A percentile compares a stretch with the other conserved stretches of the same genome.
phyloP scores from a whole-genome alignment of 1,140 invertebrate species.

The Pseudomyrmex pallidus region DNA sequence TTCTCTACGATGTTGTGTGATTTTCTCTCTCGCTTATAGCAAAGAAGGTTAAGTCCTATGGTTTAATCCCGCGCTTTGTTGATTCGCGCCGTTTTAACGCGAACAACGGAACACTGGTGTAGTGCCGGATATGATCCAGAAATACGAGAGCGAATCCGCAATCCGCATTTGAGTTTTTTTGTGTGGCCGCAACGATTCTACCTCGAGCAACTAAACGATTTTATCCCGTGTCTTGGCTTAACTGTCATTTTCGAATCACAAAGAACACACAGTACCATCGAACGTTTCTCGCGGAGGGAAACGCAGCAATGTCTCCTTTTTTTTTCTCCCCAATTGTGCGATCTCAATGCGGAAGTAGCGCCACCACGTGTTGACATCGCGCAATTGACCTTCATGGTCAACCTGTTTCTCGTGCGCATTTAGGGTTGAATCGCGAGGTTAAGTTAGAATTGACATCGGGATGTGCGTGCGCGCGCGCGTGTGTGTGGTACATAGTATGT shows the following conservation, averaged over 20 bases:
- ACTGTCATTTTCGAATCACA: constrained; percentile 52
- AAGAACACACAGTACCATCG: neutral
- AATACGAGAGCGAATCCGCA: neutral
- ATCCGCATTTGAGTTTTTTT: neutral
- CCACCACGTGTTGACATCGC: constrained; percentile 61
- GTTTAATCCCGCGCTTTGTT: neutral
- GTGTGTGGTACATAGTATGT: neutral
- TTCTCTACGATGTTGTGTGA: neutral
- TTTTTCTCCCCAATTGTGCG: constrained; percentile 7
- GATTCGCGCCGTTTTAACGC: constrained; percentile 8
- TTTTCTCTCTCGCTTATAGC: neutral
- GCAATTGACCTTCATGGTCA: constrained; percentile 70
- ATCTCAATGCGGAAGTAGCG: constrained; percentile 64
- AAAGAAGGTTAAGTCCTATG: constrained; percentile 22
- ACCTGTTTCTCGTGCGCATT: constrained; percentile 13
- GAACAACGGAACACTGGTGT: neutral
- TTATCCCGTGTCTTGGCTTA: neutral
- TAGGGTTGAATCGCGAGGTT: constrained; percentile 13
- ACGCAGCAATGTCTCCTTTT: neutral
- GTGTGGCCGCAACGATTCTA: no score
- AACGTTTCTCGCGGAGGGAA: neutral
- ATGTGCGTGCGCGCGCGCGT: constrained; percentile 28
- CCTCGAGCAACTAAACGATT: neutral
- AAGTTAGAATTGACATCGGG: constrained; percentile 29
- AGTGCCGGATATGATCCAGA: neutral